Percentiles rank a stretch among this genome's conserved stretches.
These are phyloP conservation scores for Standfussiana lucernea DNA, from an alignment of 2,888 invertebrate genomes.

Conservation along the genomic window DNA sequence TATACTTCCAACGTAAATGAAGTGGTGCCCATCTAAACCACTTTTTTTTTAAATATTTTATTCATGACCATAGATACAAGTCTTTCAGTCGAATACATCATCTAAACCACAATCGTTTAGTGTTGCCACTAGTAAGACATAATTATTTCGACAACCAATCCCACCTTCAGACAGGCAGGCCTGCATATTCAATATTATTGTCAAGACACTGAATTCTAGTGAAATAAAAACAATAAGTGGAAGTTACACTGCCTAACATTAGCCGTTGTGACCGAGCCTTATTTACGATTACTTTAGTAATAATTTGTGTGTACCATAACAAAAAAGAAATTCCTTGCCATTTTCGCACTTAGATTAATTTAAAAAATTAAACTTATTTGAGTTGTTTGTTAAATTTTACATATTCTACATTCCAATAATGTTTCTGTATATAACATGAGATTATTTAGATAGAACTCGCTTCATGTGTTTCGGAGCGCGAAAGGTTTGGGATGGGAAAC, in stretches of 20 bases:
- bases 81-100: too few relatives aligned
- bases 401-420: constrained; percentile 66
- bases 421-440: constrained; percentile 54
- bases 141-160: neutral
- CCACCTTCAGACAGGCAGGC: neutral
- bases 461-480: constrained; percentile 55
- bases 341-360: constrained; percentile 35
- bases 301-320: constrained; percentile 32
- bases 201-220: neutral
- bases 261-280: constrained; percentile 17
- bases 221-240: neutral
- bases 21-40: too few relatives aligned
- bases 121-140: constrained; percentile 4
- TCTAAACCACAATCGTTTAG: neutral
- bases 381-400: constrained; percentile 51
- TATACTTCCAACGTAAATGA: neutral
- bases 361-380: neutral
- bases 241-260: constrained; percentile 5
- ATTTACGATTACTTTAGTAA: neutral
- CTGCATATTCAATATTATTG: neutral
- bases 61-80: too few relatives aligned
- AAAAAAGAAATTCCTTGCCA: constrained; percentile 44
- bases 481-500: constrained; percentile 68
- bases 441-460: constrained; percentile 51
- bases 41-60: too few relatives aligned